Conservation (phyloP, 1,140 invertebrate species). For the Atta cephalotes region DNA sequence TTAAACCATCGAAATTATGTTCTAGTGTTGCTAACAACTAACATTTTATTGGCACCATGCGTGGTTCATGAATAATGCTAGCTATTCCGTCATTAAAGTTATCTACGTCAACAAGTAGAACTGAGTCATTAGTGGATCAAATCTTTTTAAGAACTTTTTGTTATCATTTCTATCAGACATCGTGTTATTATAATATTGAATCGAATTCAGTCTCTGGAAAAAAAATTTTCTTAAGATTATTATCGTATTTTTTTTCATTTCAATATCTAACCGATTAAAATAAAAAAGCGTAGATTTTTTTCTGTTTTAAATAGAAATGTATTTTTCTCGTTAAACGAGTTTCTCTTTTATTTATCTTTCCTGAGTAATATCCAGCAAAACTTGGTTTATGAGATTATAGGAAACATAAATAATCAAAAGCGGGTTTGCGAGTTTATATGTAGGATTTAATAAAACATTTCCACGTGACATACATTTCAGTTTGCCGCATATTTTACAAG, state of each 20-base stretch:
- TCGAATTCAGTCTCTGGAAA: not conserved
- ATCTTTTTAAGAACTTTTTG: not conserved
- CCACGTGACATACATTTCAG: too few species aligned
- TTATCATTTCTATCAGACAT: not conserved
- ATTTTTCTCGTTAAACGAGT: not conserved
- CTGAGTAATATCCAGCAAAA: not conserved
- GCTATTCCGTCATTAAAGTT: conserved; percentile 1
- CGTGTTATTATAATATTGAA: not conserved
- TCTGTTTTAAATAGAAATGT: not conserved
- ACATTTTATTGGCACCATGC: not conserved
- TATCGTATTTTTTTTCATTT: not conserved
- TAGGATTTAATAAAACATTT: not conserved
- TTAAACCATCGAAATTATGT: conserved; percentile 3
- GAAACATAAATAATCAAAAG: not conserved
- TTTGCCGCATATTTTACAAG: too few species aligned
- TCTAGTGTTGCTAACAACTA: not conserved
- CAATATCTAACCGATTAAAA: not conserved
- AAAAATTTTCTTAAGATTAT: not conserved
- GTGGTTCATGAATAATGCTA: not conserved
- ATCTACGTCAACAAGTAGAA: not conserved
- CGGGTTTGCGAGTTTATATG: not conserved
- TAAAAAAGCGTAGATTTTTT: not conserved
- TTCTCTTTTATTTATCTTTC: not conserved
- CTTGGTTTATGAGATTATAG: not conserved
- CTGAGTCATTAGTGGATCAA: not conserved